These are phyloP conservation scores for Sula dactylatra DNA, from an alignment of 2,113 vertebrate genomes.

Conservation along the genomic window DNA sequence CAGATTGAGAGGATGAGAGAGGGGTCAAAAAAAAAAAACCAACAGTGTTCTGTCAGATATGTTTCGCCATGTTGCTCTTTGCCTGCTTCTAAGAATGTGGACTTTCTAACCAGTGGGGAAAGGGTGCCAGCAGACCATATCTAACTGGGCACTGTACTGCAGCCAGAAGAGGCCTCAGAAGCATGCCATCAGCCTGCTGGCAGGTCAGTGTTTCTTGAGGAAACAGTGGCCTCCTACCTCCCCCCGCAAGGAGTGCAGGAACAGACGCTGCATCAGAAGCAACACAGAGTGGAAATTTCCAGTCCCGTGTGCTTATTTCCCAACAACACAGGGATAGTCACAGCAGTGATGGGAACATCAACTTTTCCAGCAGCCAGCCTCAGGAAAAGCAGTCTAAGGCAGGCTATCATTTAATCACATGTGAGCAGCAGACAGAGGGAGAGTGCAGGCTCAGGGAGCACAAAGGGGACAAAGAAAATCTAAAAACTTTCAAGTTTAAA, in stretches of 20 bases:
- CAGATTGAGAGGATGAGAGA: neutral
- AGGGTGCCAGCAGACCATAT: neutral
- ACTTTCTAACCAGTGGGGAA: neutral
- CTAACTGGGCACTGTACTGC: neutral
- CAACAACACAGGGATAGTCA: neutral
- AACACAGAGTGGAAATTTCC: neutral
- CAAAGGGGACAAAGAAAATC: neutral
- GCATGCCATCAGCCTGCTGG: neutral
- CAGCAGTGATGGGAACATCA: neutral
- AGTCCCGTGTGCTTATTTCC: neutral
- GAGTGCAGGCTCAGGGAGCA: neutral
- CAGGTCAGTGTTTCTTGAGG: neutral
- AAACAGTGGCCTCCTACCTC: neutral
- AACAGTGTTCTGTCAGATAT: fast-evolving
- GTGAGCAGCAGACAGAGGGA: neutral
- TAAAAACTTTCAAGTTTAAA: neutral
- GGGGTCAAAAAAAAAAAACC: neutral
- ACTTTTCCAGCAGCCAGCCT: neutral
- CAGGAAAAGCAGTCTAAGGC: neutral
- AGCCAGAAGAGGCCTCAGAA: neutral
- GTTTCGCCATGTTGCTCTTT: fast-evolving
- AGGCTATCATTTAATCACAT: neutral
- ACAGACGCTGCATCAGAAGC: neutral
- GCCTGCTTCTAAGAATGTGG: neutral
- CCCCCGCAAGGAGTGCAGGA: neutral